Evolutionary conservation across 2,113 vertebrate species (phyloP).

Genomic region (Edolisoma coerulescens): DNA sequence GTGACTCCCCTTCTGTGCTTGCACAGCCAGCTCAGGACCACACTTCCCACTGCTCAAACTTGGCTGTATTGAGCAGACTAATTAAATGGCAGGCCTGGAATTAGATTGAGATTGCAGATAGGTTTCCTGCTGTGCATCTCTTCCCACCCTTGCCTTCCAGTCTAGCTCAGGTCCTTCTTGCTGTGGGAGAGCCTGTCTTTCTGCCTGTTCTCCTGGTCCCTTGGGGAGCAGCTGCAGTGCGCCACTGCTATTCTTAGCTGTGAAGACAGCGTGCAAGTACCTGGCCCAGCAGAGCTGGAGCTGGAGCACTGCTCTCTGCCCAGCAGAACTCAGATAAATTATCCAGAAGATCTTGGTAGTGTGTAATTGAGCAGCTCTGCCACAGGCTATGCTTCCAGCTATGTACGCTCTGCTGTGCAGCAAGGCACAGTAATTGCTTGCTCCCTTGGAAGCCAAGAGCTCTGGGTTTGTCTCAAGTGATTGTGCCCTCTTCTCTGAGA

Average conservation of each 20-base stretch:
- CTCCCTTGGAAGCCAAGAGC: neutral
- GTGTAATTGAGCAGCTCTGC: conserved; percentile 57
- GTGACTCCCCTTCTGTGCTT: neutral
- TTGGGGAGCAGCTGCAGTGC: conserved; percentile 64
- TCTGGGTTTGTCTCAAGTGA: neutral
- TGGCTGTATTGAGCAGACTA: neutral
- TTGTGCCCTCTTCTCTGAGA: neutral
- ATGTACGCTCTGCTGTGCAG: conserved; percentile 23
- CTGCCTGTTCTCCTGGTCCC: conserved; percentile 30
- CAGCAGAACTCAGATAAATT: conserved; percentile 55
- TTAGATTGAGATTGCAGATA: neutral
- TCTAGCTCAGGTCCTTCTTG: neutral
- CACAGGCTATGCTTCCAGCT: conserved; percentile 57
- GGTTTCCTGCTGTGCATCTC: neutral
- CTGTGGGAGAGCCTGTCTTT: conserved; percentile 31
- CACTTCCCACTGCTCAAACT: neutral
- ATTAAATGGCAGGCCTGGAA: conserved; percentile 9
- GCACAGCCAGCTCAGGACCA: neutral
- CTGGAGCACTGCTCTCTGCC: conserved; percentile 42
- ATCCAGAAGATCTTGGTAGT: conserved; percentile 46
- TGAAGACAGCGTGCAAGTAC: conserved; percentile 32
- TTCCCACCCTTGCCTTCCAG: neutral
- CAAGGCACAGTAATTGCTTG: conserved; percentile 19
- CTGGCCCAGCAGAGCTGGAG: conserved; percentile 52
- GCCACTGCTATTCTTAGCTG: conserved; percentile 63